phyloP scores from a whole-genome alignment of 2,888 invertebrate species.

The Dorcus parallelipipedus region DNA sequence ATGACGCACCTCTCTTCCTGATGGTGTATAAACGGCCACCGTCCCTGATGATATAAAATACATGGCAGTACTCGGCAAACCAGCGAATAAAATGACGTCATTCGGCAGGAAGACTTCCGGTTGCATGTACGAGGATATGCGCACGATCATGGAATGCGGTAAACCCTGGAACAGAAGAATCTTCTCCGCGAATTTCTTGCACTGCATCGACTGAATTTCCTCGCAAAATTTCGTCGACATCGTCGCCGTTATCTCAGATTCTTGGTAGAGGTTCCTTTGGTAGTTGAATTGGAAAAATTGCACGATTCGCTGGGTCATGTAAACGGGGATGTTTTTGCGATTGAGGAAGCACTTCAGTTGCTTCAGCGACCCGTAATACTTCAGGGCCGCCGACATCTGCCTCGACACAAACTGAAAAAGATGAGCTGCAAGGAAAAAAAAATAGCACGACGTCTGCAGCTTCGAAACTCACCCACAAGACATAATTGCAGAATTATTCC shows the following conservation, averaged over 20 bases:
- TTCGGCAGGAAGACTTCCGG: conserved; percentile 45
- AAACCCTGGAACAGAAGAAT: conserved; percentile 44
- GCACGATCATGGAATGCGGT: conserved; percentile 36
- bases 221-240: conserved; percentile 33
- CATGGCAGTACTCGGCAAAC: conserved; percentile 40
- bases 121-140: conserved; percentile 37
- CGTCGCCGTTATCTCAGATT: conserved; percentile 42
- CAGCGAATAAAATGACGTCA: conserved; percentile 45
- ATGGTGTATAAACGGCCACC: conserved; percentile 46
- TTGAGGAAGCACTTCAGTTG: conserved; percentile 48
- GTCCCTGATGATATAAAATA: conserved; percentile 49
- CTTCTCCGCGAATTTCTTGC: conserved; percentile 44
- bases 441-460: background rate
- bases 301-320: conserved; percentile 42
- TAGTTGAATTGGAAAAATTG: conserved; percentile 45
- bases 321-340: conserved; percentile 45
- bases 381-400: conserved; percentile 31
- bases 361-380: conserved; percentile 35
- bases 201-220: conserved; percentile 48
- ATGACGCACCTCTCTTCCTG: conserved; percentile 43
- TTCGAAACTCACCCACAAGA: conserved; percentile 15
- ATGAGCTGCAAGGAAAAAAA: conserved; percentile 22
- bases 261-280: conserved; percentile 45
- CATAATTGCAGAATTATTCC: conserved; percentile 20
- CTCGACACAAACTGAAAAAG: conserved; percentile 29